Percentiles rank a stretch among this genome's conserved stretches.
phyloP scores from a whole-genome alignment of 2,888 invertebrate species.

The Andrena praecox region DNA sequence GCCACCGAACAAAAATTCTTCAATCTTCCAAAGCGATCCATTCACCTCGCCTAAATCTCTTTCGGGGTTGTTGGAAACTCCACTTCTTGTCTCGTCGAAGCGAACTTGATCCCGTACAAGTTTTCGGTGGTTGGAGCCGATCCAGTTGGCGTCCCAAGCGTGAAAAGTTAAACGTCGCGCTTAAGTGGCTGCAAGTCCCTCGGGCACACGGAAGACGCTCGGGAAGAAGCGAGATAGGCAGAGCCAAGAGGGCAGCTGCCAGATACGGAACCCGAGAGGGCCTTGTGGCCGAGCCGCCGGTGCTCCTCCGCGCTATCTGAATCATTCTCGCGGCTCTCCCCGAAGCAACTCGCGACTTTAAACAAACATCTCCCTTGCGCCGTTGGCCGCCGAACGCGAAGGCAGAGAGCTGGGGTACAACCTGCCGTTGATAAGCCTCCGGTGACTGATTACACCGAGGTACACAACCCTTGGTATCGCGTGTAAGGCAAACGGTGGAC shows the following conservation, averaged over 20 bases:
- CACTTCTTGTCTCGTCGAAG: no score
- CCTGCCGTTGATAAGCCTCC: background rate
- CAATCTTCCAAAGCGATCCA: background rate
- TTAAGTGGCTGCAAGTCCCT: background rate
- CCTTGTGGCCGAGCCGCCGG: constrained; percentile 59
- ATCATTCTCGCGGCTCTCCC: background rate
- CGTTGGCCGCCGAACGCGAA: background rate
- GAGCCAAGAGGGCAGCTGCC: constrained; percentile 73
- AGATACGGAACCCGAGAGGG: constrained; percentile 74
- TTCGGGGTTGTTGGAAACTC: no score
- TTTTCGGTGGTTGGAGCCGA: no score
- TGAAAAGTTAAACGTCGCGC: background rate
- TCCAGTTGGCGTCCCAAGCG: background rate
- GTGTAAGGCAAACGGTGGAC: no score
- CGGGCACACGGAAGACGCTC: constrained; percentile 9
- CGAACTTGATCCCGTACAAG: no score
- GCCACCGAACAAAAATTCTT: background rate
- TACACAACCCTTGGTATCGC: no score
- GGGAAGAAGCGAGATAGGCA: constrained; percentile 55
- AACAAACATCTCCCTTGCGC: background rate
- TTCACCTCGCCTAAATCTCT: no score
- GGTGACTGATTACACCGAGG: background rate
- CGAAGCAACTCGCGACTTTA: background rate
- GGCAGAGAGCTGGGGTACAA: background rate
- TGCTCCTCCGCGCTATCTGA: constrained; percentile 43